Evolutionary conservation across 2,797 vertebrate genomes (phyloP).

Genomic region (Thamnophis elegans): DNA sequence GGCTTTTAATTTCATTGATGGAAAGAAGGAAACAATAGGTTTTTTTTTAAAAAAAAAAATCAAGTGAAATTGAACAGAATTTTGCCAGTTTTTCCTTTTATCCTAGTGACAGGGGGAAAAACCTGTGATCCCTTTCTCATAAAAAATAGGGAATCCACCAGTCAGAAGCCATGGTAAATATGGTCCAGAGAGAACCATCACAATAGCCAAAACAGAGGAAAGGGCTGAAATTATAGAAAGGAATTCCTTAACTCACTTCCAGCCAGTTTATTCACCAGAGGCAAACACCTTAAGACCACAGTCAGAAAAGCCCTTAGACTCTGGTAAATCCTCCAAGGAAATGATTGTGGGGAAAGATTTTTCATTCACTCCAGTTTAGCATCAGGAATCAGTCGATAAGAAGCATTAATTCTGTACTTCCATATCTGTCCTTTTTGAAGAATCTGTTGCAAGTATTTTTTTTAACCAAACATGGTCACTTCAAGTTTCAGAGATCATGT

Average conservation of each 20-base stretch:
- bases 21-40: background rate
- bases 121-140: background rate
- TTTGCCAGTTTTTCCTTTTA: background rate
- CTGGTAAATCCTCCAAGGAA: background rate
- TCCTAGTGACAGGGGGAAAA: background rate
- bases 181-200: background rate
- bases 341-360: background rate
- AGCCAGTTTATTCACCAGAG: background rate
- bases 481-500: background rate
- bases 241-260: background rate
- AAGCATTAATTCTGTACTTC: background rate
- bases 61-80: background rate
- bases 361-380: background rate
- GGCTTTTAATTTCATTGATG: background rate
- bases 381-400: background rate
- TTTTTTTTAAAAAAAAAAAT: background rate
- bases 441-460: background rate
- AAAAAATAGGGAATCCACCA: background rate
- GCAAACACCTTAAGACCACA: background rate
- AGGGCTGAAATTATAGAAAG: background rate
- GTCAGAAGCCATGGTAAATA: background rate
- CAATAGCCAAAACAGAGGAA: background rate
- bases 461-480: background rate
- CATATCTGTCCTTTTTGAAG: background rate
- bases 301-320: background rate